These are phyloP conservation scores for Synanthedon vespiformis DNA, from an alignment of 2,888 invertebrate genomes.

Conservation along the genomic window DNA sequence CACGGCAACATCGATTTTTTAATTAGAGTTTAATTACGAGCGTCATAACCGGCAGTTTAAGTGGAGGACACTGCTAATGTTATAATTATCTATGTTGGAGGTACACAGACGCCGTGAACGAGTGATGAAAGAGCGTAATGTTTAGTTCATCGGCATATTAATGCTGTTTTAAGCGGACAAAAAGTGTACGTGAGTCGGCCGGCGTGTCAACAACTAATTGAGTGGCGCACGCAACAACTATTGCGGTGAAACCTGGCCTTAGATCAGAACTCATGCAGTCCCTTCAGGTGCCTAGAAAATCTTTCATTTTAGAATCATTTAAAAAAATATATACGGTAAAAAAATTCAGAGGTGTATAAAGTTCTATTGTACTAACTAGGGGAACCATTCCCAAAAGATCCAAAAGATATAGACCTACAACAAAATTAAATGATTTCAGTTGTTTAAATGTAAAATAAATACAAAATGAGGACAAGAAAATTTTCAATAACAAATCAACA, in stretches of 20 bases:
- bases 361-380: too few relatives aligned
- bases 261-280: slow-evolving; percentile 4
- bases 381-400: too few relatives aligned
- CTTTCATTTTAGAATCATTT: too few relatives aligned
- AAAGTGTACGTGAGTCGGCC: slow-evolving; percentile 46
- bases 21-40: neutral
- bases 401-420: too few relatives aligned
- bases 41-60: slow-evolving; percentile 2
- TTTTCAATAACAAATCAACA: too few relatives aligned
- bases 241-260: slow-evolving; percentile 37
- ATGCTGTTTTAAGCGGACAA: slow-evolving; percentile 49
- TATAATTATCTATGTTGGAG: neutral
- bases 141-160: slow-evolving; percentile 52
- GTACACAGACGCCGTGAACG: slow-evolving; percentile 3
- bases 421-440: too few relatives aligned
- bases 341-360: too few relatives aligned
- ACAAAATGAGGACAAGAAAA: too few relatives aligned
- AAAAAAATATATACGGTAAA: too few relatives aligned
- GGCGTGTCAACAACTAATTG: slow-evolving; percentile 60
- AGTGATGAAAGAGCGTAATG: slow-evolving; percentile 40
- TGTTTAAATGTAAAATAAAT: too few relatives aligned
- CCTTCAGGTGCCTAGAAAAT: too few relatives aligned
- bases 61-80: neutral
- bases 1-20: slow-evolving; percentile 18
- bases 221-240: slow-evolving; percentile 46